A percentile compares a stretch with the other conserved stretches of the same genome.
These are phyloP conservation scores for Ciconia maguari DNA, from an alignment of 2,113 vertebrate species.

Conservation along the genomic window DNA sequence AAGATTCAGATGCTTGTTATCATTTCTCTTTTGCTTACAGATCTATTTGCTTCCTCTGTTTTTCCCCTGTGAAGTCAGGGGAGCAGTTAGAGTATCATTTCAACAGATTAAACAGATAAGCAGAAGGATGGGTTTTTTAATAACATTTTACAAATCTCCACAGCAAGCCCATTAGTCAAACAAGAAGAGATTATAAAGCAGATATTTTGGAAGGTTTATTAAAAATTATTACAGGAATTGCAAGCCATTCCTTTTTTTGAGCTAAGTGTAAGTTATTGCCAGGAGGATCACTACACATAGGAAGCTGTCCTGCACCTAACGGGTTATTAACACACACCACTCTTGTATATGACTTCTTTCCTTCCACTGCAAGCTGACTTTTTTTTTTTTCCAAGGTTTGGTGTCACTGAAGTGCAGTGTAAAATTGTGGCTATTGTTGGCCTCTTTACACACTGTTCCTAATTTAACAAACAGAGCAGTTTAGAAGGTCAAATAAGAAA, in stretches of 20 bases:
- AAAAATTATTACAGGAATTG: neutral
- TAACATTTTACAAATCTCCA: neutral
- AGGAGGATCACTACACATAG: neutral
- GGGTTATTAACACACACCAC: neutral
- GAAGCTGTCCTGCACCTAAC: neutral
- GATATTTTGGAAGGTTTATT: neutral
- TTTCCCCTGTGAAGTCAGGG: neutral
- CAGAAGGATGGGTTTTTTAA: accelerated
- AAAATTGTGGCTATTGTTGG: constrained; percentile 8
- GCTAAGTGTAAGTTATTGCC: neutral
- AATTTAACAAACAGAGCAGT: constrained; percentile 26
- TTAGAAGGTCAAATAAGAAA: constrained; percentile 47
- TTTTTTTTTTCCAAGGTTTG: neutral
- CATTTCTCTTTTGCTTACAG: neutral
- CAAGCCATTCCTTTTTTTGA: neutral
- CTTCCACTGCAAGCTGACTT: neutral
- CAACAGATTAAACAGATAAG: neutral
- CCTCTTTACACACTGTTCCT: constrained; percentile 36
- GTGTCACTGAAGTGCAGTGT: neutral
- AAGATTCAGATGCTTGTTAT: neutral
- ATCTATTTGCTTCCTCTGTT: neutral
- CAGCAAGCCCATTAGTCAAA: neutral
- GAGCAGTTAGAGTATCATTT: neutral
- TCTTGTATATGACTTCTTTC: neutral
- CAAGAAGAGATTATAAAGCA: neutral